Percentiles rank a stretch among this genome's conserved stretches.
These are phyloP conservation scores for Polypedilum vanderplanki DNA, from an alignment of 1,140 invertebrate species.

Conservation along the genomic window DNA sequence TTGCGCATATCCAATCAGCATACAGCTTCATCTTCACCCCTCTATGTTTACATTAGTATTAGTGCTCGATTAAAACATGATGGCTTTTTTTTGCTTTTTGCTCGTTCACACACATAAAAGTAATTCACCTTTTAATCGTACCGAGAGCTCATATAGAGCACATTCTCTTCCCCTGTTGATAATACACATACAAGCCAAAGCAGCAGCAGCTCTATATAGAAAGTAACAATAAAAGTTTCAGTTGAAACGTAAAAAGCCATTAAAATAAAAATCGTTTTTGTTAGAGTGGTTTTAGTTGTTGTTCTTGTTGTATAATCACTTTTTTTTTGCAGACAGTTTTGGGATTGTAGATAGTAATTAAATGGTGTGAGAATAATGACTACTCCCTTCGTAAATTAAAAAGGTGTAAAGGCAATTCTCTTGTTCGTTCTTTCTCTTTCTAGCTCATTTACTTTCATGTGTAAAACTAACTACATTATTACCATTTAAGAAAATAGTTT, in stretches of 20 bases:
- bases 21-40: not conserved
- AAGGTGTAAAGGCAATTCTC: conserved; percentile 17
- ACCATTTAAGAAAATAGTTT: not conserved
- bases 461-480: not conserved
- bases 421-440: not conserved
- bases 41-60: not conserved
- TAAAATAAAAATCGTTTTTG: conserved; percentile 20
- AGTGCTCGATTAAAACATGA: conserved; percentile 15
- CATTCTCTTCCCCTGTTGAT: not conserved
- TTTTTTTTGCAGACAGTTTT: conserved; percentile 23
- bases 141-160: not conserved
- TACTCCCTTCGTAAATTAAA: conserved; percentile 17
- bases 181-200: not conserved
- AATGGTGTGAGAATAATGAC: conserved; percentile 23
- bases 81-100: not conserved
- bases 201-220: not conserved
- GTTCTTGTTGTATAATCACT: conserved; percentile 21
- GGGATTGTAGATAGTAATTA: not conserved
- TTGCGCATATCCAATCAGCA: conserved; percentile 11
- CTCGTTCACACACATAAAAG: not conserved
- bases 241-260: conserved; percentile 16
- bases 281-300: conserved; percentile 28
- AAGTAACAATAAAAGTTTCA: conserved; percentile 21
- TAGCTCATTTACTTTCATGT: not conserved
- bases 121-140: not conserved